phyloP scores from a whole-genome alignment of 1,140 invertebrate species.

The Danaus melanippus region DNA sequence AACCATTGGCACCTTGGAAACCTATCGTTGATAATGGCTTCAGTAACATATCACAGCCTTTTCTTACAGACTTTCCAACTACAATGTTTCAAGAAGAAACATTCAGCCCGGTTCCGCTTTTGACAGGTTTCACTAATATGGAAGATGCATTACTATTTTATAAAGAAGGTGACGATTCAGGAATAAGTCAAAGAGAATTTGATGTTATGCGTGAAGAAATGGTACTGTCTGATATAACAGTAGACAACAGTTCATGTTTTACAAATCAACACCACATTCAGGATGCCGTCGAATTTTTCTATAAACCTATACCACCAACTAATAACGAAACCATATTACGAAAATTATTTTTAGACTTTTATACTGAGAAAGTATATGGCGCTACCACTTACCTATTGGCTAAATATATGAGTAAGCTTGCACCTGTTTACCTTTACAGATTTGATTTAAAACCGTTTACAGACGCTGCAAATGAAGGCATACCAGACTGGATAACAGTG shows the following conservation, averaged over 20 bases:
- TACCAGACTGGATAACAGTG: slow-evolving; percentile 82
- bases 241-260: slow-evolving; percentile 77
- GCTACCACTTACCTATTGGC: slow-evolving; percentile 79
- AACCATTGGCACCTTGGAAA: slow-evolving; percentile 80
- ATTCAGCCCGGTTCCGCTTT: slow-evolving; percentile 77
- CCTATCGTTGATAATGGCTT: slow-evolving; percentile 81
- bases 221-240: slow-evolving; percentile 73
- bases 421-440: slow-evolving; percentile 78
- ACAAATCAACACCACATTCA: slow-evolving; percentile 79
- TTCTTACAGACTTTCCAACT: slow-evolving; percentile 77
- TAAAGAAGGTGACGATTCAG: slow-evolving; percentile 70
- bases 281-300: slow-evolving; percentile 83
- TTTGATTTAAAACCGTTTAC: slow-evolving; percentile 84
- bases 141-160: slow-evolving; percentile 79
- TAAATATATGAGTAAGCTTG: slow-evolving; percentile 74
- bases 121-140: slow-evolving; percentile 84
- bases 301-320: slow-evolving; percentile 76
- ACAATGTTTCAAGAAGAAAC: slow-evolving; percentile 74
- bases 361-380: slow-evolving; percentile 82
- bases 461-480: slow-evolving; percentile 72
- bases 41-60: slow-evolving; percentile 77
- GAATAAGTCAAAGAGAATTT: slow-evolving; percentile 73
- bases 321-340: slow-evolving; percentile 73
- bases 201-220: slow-evolving; percentile 76
- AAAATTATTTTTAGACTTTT: slow-evolving; percentile 77